Evolutionary conservation across 2,797 vertebrate species (phyloP).

Genomic region (Natrix natrix): DNA sequence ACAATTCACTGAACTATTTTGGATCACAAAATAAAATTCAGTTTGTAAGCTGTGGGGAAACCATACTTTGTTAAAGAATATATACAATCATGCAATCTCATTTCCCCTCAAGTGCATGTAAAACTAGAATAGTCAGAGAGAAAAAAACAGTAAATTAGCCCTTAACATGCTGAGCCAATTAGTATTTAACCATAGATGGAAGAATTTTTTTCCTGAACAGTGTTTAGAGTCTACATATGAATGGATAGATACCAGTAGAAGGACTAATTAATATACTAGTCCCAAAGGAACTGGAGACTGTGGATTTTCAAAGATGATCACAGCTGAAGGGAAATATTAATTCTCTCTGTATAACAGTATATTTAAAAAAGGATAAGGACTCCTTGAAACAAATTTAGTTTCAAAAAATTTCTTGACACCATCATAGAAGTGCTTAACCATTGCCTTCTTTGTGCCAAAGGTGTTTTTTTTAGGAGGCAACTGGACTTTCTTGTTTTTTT

Average conservation of each 20-base stretch:
- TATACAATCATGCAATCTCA: not conserved
- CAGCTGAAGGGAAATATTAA: constrained; percentile 1
- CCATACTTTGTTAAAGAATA: not conserved
- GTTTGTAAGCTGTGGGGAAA: not conserved
- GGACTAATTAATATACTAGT: not conserved
- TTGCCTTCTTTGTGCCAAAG: not conserved
- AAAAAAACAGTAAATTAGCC: not conserved
- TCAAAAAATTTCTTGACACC: not conserved
- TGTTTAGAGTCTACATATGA: not conserved
- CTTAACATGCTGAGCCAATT: not conserved
- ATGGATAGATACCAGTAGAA: not conserved
- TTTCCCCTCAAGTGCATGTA: not conserved
- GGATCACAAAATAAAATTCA: not conserved
- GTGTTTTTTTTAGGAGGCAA: too few species aligned
- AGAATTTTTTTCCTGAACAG: not conserved
- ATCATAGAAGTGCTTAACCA: not conserved
- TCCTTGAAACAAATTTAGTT: not conserved
- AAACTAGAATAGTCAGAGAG: not conserved
- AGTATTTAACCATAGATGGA: not conserved
- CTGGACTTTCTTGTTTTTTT: too few species aligned
- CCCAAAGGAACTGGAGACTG: not conserved
- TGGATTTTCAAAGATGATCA: not conserved
- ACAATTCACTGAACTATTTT: not conserved
- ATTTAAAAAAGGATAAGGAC: not conserved
- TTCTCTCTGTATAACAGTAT: not conserved